phyloP scores from a whole-genome alignment of 2,888 invertebrate species.

The Nezara viridula region DNA sequence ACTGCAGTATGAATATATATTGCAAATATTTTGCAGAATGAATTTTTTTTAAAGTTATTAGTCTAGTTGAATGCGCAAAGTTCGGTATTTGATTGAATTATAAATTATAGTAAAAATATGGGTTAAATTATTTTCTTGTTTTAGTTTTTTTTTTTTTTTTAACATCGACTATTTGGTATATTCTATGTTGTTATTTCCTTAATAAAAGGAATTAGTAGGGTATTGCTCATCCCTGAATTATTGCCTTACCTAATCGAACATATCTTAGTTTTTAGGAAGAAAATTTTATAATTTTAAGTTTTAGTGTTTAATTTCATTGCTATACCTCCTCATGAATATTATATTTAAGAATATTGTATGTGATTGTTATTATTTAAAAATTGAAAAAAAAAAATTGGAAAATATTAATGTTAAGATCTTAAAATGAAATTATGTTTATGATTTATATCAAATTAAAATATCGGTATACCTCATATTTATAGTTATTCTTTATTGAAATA shows the following conservation, averaged over 20 bases:
- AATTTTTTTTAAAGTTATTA: neutral
- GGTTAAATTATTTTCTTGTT: neutral
- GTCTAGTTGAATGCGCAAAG: neutral
- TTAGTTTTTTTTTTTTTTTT: neutral
- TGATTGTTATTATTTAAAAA: neutral
- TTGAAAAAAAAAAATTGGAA: neutral
- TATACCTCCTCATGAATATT: neutral
- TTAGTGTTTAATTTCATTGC: conserved; percentile 8
- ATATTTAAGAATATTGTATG: neutral
- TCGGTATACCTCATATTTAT: conserved; percentile 9
- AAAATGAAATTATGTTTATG: neutral
- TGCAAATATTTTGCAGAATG: neutral
- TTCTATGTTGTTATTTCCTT: neutral
- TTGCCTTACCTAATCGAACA: conserved; percentile 43
- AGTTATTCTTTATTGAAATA: neutral
- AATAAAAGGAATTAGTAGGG: conserved; percentile 13
- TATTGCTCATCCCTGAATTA: conserved; percentile 26
- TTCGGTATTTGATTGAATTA: neutral
- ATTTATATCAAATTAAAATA: neutral
- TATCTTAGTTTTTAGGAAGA: conserved; percentile 32
- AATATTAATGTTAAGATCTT: neutral
- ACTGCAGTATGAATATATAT: too few species aligned
- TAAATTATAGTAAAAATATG: neutral
- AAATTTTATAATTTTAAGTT: conserved; percentile 31
- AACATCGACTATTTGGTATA: neutral